phyloP scores from a whole-genome alignment of 1,140 invertebrate species.

The Lordiphosa collinella region DNA sequence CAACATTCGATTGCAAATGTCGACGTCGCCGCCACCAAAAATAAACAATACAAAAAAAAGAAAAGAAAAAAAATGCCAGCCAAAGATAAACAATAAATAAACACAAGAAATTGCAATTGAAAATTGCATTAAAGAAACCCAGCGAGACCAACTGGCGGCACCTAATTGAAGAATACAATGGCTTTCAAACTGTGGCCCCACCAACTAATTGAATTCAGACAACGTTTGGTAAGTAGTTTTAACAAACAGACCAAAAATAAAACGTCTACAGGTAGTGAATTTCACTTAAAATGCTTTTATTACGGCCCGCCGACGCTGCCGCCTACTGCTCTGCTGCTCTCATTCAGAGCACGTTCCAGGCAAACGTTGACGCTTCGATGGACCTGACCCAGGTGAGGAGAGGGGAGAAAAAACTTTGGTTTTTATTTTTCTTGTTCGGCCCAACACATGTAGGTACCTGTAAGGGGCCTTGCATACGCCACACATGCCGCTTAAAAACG shows the following conservation, averaged over 20 bases:
- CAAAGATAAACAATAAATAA: constrained; percentile 59
- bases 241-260: constrained; percentile 17
- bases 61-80: constrained; percentile 30
- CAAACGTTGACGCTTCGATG: constrained; percentile 66
- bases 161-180: constrained; percentile 40
- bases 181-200: constrained; percentile 13
- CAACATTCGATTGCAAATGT: constrained; percentile 31
- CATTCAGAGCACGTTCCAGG: constrained; percentile 66
- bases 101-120: constrained; percentile 67
- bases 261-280: constrained; percentile 50
- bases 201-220: constrained; percentile 35
- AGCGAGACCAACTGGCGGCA: constrained; percentile 44
- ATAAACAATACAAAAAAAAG: constrained; percentile 46
- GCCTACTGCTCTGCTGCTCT: constrained; percentile 39
- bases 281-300: constrained; percentile 77
- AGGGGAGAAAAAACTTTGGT: constrained; percentile 38
- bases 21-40: constrained; percentile 20
- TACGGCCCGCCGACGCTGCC: constrained; percentile 31
- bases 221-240: constrained; percentile 11
- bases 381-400: constrained; percentile 22
- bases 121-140: constrained; percentile 37
- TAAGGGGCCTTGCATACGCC: constrained; percentile 49
- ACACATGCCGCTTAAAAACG: constrained; percentile 69
- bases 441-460: constrained; percentile 55
- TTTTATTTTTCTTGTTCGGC: constrained; percentile 39